Percentiles rank a stretch among this genome's conserved stretches.
phyloP scores from a whole-genome alignment of 37 sponge, comb jelly and placozoan genomes.

The Geodia barretti region DNA sequence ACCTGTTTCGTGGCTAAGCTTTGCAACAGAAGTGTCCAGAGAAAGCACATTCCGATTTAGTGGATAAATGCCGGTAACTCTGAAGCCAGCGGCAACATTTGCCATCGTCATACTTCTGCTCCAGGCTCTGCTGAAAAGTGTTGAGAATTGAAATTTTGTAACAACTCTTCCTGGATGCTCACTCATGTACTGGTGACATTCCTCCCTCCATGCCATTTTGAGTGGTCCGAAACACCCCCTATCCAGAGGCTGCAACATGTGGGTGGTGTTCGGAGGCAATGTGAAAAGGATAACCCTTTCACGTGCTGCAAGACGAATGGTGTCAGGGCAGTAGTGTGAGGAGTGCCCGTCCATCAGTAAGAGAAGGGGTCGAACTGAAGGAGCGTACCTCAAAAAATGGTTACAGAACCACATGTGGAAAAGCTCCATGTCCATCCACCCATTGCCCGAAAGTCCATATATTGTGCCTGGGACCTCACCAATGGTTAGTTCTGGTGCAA shows the following conservation, averaged over 20 bases:
- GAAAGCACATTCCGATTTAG: slow-evolving; percentile 15
- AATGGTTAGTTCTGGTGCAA: slow-evolving; percentile 23
- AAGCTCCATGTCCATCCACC: slow-evolving; percentile 47
- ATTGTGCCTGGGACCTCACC: slow-evolving; percentile 56
- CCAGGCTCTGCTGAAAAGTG: slow-evolving; percentile 50
- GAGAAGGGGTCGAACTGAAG: slow-evolving; percentile 36
- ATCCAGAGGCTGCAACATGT: slow-evolving; percentile 51
- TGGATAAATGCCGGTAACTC: slow-evolving; percentile 52
- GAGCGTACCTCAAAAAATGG: slow-evolving; percentile 49
- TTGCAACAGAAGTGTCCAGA: too few relatives aligned
- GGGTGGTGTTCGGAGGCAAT: slow-evolving; percentile 56
- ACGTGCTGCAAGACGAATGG: slow-evolving; percentile 19
- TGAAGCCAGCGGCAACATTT: slow-evolving; percentile 51
- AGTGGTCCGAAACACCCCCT: slow-evolving; percentile 32
- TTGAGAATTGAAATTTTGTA: slow-evolving; percentile 24
- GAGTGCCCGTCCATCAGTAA: slow-evolving; percentile 56
- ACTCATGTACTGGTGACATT: slow-evolving; percentile 24
- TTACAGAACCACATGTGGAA: slow-evolving; percentile 46
- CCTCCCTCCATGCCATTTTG: slow-evolving; percentile 30
- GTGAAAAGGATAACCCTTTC: slow-evolving; percentile 25
- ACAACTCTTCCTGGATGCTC: slow-evolving; percentile 34
- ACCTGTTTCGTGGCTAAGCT: too few relatives aligned
- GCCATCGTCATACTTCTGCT: slow-evolving; percentile 30
- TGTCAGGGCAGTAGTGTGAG: slow-evolving; percentile 28
- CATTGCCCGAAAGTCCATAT: slow-evolving; percentile 37